Evolutionary conservation across 2,113 vertebrate species (phyloP), one percentile per base, ranked within the genome.

Genomic region (Motacilla alba): DNA sequence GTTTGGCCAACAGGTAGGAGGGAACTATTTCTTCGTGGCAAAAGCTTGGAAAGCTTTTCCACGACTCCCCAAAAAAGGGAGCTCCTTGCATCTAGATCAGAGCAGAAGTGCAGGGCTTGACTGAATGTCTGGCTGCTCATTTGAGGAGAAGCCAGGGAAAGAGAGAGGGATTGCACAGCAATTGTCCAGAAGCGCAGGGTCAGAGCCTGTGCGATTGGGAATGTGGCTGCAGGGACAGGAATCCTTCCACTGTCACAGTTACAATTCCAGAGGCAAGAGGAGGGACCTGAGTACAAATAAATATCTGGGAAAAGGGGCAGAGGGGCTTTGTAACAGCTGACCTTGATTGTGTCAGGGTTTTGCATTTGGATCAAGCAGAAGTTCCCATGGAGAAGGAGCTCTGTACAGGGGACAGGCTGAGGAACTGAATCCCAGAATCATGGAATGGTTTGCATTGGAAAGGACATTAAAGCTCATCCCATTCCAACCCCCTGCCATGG

Each of bases 1-100:
- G 43, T 28, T 84, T 73, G 83, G 92, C 75, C 89, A 83, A 60
- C 91, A 96, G 93, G 95, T 94, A 95, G 58, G 30, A 56, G 84
- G 84, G 33, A 88, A 6, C 12, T 39, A 10, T 68, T 90, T 63
- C 68, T 49, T 86, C 79, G 15, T 30, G 79, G 79, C 27, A 73
- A 52, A 63, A 31, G 17, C 20, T 74, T 59, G 63, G 68, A 70
- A 85, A 84, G 44, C 11, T 59, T 43, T 62, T 39, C 13, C 53
- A 66, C 49, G 44, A 41, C 60, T 75, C 87, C 87, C 62, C 41
- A 12, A 9, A 28, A 56, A 89, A 79, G 23, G 1, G 27, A 8
- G 1, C 6, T 83, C 35, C 35, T 63, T 79, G 59, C 37, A 87
- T 18, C 8, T 50, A 55, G 72, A 55, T n/a, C 26, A 69, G 62